Evolutionary conservation across 2,888 invertebrate genomes (phyloP).

Genomic region (Horisme vitalbata): DNA sequence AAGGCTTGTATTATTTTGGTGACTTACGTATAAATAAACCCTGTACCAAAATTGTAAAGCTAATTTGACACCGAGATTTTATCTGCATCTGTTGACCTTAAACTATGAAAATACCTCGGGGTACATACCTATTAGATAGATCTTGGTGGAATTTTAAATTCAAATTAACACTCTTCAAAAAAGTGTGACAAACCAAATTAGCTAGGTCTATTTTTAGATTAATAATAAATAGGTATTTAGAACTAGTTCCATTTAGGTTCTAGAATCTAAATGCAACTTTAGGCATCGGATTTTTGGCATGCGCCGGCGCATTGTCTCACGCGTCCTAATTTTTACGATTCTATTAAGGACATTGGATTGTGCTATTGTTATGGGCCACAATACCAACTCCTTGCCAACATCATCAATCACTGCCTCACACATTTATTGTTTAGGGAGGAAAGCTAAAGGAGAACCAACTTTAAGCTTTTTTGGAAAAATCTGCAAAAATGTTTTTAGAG

Average conservation of each 20-base stretch:
- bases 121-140: too few species aligned
- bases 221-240: too few species aligned
- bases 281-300: slow-evolving; percentile 50
- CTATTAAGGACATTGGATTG: slow-evolving; percentile 40
- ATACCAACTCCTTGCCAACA: slow-evolving; percentile 38
- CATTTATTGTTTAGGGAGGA: too few species aligned
- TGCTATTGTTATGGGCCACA: slow-evolving; percentile 33
- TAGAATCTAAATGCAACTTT: slow-evolving; percentile 13
- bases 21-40: slow-evolving; percentile 29
- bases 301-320: slow-evolving; percentile 54
- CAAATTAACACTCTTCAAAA: too few species aligned
- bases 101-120: too few species aligned
- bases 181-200: too few species aligned
- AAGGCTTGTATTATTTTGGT: slow-evolving; percentile 35
- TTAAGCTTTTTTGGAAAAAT: too few species aligned
- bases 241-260: background rate
- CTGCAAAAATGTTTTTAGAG: too few species aligned
- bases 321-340: slow-evolving; percentile 47
- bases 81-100: too few species aligned
- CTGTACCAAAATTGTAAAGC: slow-evolving; percentile 17
- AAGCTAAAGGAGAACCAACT: too few species aligned
- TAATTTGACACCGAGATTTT: slow-evolving; percentile 9
- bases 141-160: background rate
- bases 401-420: too few species aligned
- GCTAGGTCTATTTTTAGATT: too few species aligned